Conservation (phyloP, 2,888 invertebrate species). For the Drepana falcataria region DNA sequence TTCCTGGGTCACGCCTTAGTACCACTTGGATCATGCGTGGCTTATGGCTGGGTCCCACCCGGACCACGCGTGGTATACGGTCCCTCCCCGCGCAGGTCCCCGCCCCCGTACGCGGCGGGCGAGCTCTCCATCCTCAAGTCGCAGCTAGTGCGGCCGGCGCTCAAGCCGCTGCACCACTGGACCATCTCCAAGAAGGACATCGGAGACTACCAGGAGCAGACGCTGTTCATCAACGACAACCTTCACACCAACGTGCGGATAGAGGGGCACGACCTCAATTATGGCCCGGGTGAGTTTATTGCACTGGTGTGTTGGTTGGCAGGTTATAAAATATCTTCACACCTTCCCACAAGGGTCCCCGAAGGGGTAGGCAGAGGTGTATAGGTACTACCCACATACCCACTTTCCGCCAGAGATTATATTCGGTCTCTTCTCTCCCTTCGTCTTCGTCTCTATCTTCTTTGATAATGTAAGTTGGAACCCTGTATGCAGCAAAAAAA, state of each 20-base stretch:
- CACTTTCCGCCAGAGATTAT: no score
- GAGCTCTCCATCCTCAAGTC: constrained; percentile 71
- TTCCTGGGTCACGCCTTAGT: no score
- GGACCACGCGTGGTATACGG: no score
- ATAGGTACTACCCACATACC: no score
- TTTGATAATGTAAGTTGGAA: no score
- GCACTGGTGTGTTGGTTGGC: background rate
- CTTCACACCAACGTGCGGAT: constrained; percentile 45
- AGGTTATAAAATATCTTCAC: no score
- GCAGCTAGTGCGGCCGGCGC: constrained; percentile 48
- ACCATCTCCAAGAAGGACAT: constrained; percentile 71
- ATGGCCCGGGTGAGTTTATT: constrained; percentile 57
- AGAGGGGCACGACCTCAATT: constrained; percentile 56
- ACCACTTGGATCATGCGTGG: no score
- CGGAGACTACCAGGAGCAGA: constrained; percentile 65
- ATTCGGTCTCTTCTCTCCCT: no score
- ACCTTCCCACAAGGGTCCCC: no score
- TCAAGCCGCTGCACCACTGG: constrained; percentile 65
- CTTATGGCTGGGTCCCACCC: no score
- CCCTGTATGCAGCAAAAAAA: no score
- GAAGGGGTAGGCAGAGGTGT: no score
- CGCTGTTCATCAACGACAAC: constrained; percentile 71
- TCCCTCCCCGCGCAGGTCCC: constrained; percentile 43
- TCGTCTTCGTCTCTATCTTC: background rate
- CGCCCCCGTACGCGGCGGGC: constrained; percentile 59